phyloP scores from a whole-genome alignment of 2,888 invertebrate genomes.

The Thymelicus lineola region DNA sequence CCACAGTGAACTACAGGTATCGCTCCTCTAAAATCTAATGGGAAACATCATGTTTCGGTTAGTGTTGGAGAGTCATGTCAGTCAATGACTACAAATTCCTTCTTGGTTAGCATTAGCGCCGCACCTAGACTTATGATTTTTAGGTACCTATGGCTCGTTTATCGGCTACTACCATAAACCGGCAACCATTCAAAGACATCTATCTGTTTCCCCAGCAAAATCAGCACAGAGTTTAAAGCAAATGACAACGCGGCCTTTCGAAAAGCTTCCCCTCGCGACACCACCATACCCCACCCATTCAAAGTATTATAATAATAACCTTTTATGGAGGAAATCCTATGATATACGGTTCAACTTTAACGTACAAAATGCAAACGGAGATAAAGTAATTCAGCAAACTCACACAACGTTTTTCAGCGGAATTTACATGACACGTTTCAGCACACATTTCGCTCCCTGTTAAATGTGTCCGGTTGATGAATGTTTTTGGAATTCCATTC shows the following conservation, averaged over 20 bases:
- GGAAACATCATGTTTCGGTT: no score
- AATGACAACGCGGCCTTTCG: not conserved
- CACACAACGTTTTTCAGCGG: constrained; percentile 19
- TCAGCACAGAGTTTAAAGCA: not conserved
- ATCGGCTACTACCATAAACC: no score
- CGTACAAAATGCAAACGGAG: constrained; percentile 17
- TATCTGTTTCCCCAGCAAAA: not conserved
- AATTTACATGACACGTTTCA: constrained; percentile 31
- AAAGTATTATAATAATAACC: constrained; percentile 1
- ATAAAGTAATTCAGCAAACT: constrained; percentile 16
- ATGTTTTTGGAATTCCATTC: constrained; percentile 34
- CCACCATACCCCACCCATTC: not conserved
- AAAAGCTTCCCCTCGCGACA: not conserved
- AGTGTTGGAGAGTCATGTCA: no score
- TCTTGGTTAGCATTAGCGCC: no score
- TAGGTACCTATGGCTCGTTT: no score
- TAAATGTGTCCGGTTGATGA: constrained; percentile 23
- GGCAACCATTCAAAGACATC: no score
- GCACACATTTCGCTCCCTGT: constrained; percentile 16
- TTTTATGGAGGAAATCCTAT: constrained; percentile 12
- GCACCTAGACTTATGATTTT: no score
- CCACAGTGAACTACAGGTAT: no score
- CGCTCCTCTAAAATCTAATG: no score
- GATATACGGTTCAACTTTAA: constrained; percentile 9
- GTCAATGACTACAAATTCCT: no score